Evolutionary conservation across 2,113 vertebrate species (phyloP).

Genomic region (Elaphurus davidianus): DNA sequence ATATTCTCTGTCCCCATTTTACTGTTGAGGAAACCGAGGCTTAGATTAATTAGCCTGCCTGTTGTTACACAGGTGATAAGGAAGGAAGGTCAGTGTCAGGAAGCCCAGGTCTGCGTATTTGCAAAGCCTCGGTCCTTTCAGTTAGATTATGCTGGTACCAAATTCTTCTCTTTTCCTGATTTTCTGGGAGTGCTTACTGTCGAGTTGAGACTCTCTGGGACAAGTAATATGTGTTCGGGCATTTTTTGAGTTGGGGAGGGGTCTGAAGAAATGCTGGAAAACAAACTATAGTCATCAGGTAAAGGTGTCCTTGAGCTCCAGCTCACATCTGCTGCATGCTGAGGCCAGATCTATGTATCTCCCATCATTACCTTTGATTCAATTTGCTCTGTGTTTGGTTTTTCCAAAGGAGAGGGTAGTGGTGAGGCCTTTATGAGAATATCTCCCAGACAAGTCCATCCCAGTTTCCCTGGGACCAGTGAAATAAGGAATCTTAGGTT

Average conservation of each 20-base stretch:
- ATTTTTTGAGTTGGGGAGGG: neutral
- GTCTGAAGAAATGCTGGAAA: neutral
- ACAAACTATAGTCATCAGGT: neutral
- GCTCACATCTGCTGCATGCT: neutral
- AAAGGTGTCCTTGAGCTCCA: neutral
- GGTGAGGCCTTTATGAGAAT: neutral
- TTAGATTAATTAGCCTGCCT: neutral
- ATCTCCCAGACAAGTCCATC: neutral
- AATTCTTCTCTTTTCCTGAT: neutral
- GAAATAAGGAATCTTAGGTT: neutral
- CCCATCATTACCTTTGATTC: neutral
- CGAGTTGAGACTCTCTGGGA: neutral
- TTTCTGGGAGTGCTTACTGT: neutral
- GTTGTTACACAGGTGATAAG: neutral
- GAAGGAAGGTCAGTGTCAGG: neutral
- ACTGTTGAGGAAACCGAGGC: neutral
- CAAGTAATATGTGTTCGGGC: neutral
- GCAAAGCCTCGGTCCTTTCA: neutral
- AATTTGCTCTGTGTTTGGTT: neutral
- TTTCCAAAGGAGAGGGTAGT: neutral
- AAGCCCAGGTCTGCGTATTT: neutral
- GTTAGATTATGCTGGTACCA: neutral
- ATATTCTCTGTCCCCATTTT: neutral
- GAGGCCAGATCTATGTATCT: neutral
- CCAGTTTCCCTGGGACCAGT: neutral